phyloP scores from a whole-genome alignment of 2,888 invertebrate genomes.

The Odontocolon sp. region DNA sequence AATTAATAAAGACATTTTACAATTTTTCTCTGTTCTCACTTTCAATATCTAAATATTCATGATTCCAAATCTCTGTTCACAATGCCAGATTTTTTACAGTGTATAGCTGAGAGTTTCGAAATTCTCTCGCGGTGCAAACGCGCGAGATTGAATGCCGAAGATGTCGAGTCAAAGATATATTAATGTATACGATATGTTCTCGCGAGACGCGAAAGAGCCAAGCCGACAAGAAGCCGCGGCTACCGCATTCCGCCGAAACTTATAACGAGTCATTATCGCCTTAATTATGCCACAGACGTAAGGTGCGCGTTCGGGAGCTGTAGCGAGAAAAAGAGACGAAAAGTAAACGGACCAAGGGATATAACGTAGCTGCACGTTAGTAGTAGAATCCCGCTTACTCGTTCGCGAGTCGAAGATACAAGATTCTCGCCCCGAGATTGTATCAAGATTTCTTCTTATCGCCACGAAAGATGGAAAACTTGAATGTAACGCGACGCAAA shows the following conservation, averaged over 20 bases:
- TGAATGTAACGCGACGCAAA: slow-evolving; percentile 9
- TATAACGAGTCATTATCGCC: slow-evolving; percentile 41
- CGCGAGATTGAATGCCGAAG: slow-evolving; percentile 8
- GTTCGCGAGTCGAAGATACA: slow-evolving; percentile 28
- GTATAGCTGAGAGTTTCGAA: neutral
- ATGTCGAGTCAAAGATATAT: slow-evolving; percentile 21
- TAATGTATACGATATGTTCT: slow-evolving; percentile 39
- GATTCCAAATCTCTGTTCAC: too few species aligned
- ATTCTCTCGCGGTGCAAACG: neutral
- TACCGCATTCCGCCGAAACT: slow-evolving; percentile 45
- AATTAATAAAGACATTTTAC: too few species aligned
- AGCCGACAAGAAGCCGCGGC: slow-evolving; percentile 9
- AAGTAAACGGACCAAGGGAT: slow-evolving; percentile 3
- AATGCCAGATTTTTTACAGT: too few species aligned
- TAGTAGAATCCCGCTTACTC: slow-evolving; percentile 10
- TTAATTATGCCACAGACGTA: slow-evolving; percentile 40
- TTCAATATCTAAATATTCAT: too few species aligned
- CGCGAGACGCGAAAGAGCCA: slow-evolving; percentile 18
- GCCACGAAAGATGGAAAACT: slow-evolving; percentile 17
- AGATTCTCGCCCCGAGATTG: slow-evolving; percentile 34
- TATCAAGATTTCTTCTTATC: slow-evolving; percentile 35
- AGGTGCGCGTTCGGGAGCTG: slow-evolving; percentile 29
- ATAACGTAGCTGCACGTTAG: neutral
- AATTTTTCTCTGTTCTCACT: too few species aligned
- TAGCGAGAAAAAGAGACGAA: slow-evolving; percentile 21